Conservation (phyloP, 1,140 invertebrate species). For the Parapsyche elsis region DNA sequence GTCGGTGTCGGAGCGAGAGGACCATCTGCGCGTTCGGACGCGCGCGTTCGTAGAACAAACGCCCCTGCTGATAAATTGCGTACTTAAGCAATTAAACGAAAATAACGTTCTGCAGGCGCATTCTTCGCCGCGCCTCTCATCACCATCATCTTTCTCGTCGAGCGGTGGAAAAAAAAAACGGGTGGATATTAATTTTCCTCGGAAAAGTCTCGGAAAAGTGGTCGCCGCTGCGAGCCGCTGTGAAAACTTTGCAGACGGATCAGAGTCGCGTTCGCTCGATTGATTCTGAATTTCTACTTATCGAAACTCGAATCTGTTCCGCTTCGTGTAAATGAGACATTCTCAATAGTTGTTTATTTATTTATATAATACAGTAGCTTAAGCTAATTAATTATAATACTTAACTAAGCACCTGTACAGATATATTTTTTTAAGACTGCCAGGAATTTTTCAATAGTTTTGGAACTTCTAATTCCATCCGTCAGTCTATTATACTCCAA, state of each 20-base stretch:
- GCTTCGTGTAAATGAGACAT: background rate
- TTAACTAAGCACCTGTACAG: no score
- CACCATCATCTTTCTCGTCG: background rate
- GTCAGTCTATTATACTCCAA: no score
- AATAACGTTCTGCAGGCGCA: background rate
- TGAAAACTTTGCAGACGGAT: conserved; percentile 15
- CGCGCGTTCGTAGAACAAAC: background rate
- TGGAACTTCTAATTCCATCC: no score
- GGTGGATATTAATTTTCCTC: conserved; percentile 1
- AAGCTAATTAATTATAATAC: no score
- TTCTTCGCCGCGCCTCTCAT: background rate
- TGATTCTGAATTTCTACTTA: conserved; percentile 16
- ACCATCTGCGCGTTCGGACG: conserved; percentile 28
- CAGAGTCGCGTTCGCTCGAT: background rate
- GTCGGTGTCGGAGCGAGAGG: background rate
- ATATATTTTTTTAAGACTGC: no score
- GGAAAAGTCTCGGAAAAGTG: background rate
- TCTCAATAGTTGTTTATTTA: no score
- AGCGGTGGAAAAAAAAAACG: background rate
- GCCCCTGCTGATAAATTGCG: conserved; percentile 19
- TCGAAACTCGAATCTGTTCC: background rate
- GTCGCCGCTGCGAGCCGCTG: background rate
- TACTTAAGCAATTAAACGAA: conserved; percentile 32
- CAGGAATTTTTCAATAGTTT: no score
- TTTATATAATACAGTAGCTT: no score